These are phyloP conservation scores for Neuroterus valhalla DNA, from an alignment of 1,140 invertebrate species.

Conservation along the genomic window DNA sequence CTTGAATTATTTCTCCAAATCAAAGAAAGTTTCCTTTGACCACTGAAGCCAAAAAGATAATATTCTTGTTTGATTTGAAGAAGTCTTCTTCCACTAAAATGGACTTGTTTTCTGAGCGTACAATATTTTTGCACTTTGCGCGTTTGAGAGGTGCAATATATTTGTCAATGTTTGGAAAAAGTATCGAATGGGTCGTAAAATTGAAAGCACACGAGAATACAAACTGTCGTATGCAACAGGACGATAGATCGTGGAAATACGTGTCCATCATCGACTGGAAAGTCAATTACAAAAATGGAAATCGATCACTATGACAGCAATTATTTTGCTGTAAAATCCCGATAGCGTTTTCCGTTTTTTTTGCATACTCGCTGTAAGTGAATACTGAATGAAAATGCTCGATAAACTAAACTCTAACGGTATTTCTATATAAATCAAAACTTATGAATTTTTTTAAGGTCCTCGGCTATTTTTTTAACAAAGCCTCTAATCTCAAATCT, in stretches of 20 bases:
- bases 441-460: no score
- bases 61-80: no score
- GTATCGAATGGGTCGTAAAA: constrained; percentile 10
- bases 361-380: not conserved
- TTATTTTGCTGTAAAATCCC: constrained; percentile 7
- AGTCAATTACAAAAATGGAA: constrained; percentile 17
- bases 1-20: no score
- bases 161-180: not conserved
- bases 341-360: not conserved
- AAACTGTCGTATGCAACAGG: constrained; percentile 12
- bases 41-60: no score
- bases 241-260: constrained; percentile 2
- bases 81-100: no score
- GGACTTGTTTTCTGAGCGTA: no score
- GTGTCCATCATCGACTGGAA: constrained; percentile 15
- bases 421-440: no score
- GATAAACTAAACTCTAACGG: no score
- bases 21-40: no score
- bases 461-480: no score
- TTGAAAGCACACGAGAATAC: constrained; percentile 5
- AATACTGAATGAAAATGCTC: not conserved
- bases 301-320: constrained; percentile 14
- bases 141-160: not conserved
- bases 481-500: no score
- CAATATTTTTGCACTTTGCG: not conserved